A percentile compares a stretch with the other conserved stretches of the same genome.
phyloP scores from a whole-genome alignment of 2,797 vertebrate species.

The Acomys russatus region DNA sequence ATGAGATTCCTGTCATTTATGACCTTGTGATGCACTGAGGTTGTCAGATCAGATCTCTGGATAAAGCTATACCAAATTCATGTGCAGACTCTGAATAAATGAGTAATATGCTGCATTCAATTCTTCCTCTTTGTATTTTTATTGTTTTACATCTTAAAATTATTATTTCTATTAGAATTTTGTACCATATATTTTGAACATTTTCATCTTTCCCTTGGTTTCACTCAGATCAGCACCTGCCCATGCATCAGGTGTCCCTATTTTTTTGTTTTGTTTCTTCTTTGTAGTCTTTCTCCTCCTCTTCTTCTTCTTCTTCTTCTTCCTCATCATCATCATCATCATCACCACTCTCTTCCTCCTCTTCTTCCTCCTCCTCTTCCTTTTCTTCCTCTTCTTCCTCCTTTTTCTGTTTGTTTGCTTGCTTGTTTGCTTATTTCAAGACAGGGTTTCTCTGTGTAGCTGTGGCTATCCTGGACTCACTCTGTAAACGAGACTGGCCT shows the following conservation, averaged over 20 bases:
- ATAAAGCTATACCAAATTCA: conserved; percentile 51
- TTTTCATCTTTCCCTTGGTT: background rate
- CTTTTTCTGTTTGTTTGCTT: no score
- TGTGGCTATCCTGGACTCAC: background rate
- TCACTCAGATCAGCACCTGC: background rate
- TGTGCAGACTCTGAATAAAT: conserved; percentile 23
- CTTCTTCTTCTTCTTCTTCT: no score
- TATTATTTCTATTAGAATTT: background rate
- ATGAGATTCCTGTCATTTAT: conserved; percentile 8
- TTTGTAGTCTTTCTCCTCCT: no score
- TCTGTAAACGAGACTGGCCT: background rate
- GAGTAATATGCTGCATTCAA: background rate
- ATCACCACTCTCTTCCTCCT: no score
- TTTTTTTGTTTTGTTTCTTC: background rate
- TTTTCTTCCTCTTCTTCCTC: no score
- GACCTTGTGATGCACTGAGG: conserved; percentile 13
- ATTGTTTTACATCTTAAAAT: background rate
- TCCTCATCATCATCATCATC: no score
- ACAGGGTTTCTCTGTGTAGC: background rate
- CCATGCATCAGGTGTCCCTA: background rate
- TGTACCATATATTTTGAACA: background rate
- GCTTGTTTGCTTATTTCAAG: background rate
- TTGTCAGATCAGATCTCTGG: background rate
- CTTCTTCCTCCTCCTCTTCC: fast-evolving
- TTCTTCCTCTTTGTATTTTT: background rate